These are phyloP conservation scores for Dendronephthya gigantea DNA, from an alignment of 64 coral and sea anemone genomes.

Conservation along the genomic window DNA sequence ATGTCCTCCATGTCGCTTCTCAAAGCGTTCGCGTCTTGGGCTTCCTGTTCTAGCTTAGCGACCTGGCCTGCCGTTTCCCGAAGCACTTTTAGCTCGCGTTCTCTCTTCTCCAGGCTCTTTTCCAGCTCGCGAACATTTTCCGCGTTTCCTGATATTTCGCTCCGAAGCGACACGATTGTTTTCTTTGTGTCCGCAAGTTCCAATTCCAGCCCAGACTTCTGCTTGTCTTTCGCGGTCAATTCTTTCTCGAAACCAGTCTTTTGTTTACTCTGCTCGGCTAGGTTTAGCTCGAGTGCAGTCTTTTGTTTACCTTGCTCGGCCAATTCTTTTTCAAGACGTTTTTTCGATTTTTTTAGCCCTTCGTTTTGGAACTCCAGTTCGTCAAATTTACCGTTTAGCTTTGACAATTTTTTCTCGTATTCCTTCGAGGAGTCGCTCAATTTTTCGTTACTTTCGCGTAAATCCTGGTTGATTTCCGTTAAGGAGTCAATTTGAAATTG, in stretches of 20 bases:
- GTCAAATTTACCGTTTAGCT: background rate
- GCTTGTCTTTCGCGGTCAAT: background rate
- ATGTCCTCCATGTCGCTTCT: background rate
- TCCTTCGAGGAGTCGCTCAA: background rate
- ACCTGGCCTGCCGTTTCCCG: background rate
- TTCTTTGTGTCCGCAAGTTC: background rate
- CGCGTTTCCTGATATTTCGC: background rate
- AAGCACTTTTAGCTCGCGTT: background rate
- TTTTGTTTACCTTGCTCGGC: background rate
- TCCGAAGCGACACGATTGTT: background rate
- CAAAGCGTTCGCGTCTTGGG: background rate
- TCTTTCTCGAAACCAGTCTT: background rate
- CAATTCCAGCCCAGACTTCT: background rate
- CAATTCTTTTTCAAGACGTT: slow-evolving; percentile 6
- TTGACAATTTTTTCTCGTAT: background rate
- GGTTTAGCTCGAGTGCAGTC: background rate
- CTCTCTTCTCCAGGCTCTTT: background rate
- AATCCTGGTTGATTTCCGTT: background rate
- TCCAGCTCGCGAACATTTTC: background rate
- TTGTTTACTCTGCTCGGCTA: background rate
- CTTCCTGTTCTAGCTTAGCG: background rate
- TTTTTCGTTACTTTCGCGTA: background rate
- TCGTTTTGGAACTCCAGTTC: background rate
- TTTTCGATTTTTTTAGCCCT: background rate
- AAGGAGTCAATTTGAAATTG: background rate